Evolutionary conservation across 2,888 invertebrate species (phyloP), one percentile per base, ranked within the genome.

Genomic region (Nomada ruficornis): DNA sequence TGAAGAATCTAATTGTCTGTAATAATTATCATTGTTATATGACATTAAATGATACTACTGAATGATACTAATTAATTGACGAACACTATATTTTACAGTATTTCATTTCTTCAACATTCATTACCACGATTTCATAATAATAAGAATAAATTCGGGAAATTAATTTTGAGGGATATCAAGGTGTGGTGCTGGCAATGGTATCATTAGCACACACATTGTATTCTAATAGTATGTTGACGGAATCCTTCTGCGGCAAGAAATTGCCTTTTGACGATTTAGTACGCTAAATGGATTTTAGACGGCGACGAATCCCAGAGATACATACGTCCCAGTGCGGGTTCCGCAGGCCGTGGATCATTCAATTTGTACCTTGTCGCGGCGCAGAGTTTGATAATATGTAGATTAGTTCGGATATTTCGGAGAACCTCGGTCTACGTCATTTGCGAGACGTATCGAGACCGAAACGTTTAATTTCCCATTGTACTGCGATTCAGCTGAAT

Each of bases 301-400:
- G 65, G 67, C 52, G 60, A 69, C 70, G 74, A 73, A 74, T 60
- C 23, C 70, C 29, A 29, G 60, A 79, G 74, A 77, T 72, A 80
- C 57, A 77, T 72, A 80, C 57, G 80, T 83, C 69, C 74, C 82
- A 42, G 67, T 71, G 78, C 74, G 80, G 78, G 76, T 83, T 87
- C 68, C 71, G 65, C 87, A 74, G 80, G 72, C 71, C 68, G 82
- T 84, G 86, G 82, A 86, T 86, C 84, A 86, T 86, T 86, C 79
- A 86, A 84, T 86, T 86, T 86, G 82, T 81, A 78, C 82, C 71
- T 76, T 65, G 57, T 36, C 71, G 68, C 60, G 69, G 63, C 55
- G 55, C 47, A 4, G 69, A 86, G 77, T 86, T 86, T 85, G 82
- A 87, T 86, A 87, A 85, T 86, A 86, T 86, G 87, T 74, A 86